Evolutionary conservation across 2,113 vertebrate genomes (phyloP).

Genomic region (Dasypus novemcinctus): DNA sequence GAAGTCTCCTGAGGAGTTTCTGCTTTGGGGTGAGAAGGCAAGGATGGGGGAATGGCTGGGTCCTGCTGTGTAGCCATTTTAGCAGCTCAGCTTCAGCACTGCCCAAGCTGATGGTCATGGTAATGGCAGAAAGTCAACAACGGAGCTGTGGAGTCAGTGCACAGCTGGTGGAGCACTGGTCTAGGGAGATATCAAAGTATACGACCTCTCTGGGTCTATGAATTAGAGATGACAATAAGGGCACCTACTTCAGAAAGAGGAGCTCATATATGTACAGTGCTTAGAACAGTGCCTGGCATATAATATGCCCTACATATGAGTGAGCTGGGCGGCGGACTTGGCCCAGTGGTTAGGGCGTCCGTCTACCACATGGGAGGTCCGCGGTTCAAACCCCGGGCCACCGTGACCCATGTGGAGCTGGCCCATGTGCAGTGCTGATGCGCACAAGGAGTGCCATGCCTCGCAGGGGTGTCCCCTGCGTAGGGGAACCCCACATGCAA

Average conservation of each 20-base stretch:
- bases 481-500: no score
- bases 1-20: neutral
- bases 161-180: neutral
- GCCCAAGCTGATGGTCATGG: neutral
- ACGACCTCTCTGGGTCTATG: neutral
- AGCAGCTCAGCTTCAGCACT: neutral
- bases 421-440: no score
- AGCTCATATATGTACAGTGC: no score
- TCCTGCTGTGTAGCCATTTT: neutral
- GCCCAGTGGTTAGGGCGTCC: neutral
- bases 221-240: neutral
- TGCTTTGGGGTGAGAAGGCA: neutral
- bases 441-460: no score
- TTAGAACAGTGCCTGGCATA: no score
- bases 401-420: no score
- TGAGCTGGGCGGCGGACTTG: no score
- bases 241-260: neutral
- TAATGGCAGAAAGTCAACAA: neutral
- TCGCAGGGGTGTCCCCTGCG: no score
- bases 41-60: neutral
- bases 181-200: neutral
- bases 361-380: no score
- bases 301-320: no score
- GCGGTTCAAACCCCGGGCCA: no score
- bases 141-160: neutral